Percentiles rank a stretch among this genome's conserved stretches.
Evolutionary conservation across 2,888 invertebrate genomes (phyloP).

Genomic region (Ochropleura plecta): DNA sequence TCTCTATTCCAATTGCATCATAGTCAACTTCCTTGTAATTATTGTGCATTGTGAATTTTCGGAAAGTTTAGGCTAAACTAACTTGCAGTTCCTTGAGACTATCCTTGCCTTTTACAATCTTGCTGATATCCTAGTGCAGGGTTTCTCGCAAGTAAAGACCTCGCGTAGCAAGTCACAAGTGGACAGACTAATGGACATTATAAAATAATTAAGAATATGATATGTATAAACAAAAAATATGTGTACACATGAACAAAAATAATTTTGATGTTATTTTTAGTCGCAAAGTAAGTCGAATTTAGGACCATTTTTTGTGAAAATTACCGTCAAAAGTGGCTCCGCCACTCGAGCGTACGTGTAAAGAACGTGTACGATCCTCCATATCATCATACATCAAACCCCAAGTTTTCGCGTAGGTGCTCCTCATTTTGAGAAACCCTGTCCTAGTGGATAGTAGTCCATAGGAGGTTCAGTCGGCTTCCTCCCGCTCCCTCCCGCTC

Average conservation of each 20-base stretch:
- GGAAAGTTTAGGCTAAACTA: background rate
- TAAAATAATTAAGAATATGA: background rate
- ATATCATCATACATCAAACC: background rate
- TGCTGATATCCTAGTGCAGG: background rate
- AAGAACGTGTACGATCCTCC: too few relatives aligned
- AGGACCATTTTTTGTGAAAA: background rate
- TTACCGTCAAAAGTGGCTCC: too few relatives aligned
- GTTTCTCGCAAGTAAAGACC: conserved; percentile 7
- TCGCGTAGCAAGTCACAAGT: background rate
- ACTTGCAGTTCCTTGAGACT: background rate
- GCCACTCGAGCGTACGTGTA: too few relatives aligned
- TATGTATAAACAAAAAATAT: background rate
- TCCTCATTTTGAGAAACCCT: conserved; percentile 14
- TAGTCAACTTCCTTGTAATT: background rate
- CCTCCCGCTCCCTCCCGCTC: background rate
- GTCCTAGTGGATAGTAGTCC: background rate
- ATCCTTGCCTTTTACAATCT: background rate
- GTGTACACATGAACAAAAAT: too few relatives aligned
- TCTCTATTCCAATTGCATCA: background rate
- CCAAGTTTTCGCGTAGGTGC: background rate
- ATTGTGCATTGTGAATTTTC: background rate
- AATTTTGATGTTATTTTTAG: background rate
- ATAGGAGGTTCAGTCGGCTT: too few relatives aligned
- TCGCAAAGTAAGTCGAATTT: too few relatives aligned
- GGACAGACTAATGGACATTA: background rate